These are phyloP conservation scores for Pollimyrus isidori DNA, from an alignment of 2,113 vertebrate genomes.

Conservation along the genomic window DNA sequence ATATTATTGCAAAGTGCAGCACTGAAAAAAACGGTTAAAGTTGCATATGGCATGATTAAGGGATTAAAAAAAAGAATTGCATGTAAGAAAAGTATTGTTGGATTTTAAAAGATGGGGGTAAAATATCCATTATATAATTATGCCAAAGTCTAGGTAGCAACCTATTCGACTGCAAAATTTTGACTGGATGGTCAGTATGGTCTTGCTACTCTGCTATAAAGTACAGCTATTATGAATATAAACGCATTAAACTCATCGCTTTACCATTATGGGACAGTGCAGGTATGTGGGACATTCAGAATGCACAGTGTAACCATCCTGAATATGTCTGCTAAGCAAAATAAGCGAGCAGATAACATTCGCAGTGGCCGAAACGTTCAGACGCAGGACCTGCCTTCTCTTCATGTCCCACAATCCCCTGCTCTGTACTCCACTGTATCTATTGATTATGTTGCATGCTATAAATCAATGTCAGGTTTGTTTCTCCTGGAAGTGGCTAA, in stretches of 20 bases:
- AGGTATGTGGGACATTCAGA: background rate
- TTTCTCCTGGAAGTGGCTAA: conserved; percentile 77
- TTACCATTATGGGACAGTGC: background rate
- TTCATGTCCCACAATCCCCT: conserved; percentile 26
- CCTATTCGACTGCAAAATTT: background rate
- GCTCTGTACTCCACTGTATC: conserved; percentile 26
- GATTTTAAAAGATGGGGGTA: background rate
- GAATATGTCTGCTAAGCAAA: background rate
- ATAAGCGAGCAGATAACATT: background rate
- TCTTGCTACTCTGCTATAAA: background rate
- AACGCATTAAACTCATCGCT: background rate
- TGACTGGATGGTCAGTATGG: background rate
- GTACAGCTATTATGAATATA: background rate
- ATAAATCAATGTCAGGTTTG: conserved; percentile 79
- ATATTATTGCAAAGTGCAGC: background rate
- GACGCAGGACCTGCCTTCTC: conserved; percentile 26
- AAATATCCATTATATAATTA: background rate
- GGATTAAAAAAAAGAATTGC: background rate
- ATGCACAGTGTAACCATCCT: background rate
- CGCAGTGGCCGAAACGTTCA: background rate
- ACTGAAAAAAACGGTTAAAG: background rate
- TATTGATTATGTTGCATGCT: conserved; percentile 76
- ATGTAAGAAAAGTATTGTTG: background rate
- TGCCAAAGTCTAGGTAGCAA: background rate
- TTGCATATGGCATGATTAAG: background rate